Percentiles rank a stretch among this genome's conserved stretches.
Evolutionary conservation across 2,888 invertebrate genomes (phyloP).

Genomic region (Erpobdella octoculata): DNA sequence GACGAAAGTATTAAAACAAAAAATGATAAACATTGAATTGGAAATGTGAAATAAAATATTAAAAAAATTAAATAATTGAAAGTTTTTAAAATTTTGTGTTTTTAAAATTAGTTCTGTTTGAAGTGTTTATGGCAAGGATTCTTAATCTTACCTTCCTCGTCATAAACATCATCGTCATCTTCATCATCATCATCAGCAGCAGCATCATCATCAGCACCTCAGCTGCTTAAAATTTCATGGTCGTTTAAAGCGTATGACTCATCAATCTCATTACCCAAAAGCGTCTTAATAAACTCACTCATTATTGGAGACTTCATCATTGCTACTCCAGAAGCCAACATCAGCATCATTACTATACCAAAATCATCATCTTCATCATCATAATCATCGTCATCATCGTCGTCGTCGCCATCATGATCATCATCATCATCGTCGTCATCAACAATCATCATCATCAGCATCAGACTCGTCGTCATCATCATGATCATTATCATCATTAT

Average conservation of each 20-base stretch:
- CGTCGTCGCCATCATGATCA: neutral
- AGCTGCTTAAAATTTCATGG: neutral
- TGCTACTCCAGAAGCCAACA: neutral
- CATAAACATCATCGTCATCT: neutral
- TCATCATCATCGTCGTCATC: neutral
- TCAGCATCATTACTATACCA: neutral
- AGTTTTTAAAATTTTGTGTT: too few relatives aligned
- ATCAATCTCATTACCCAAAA: neutral
- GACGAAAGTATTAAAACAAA: neutral
- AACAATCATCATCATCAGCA: conserved; percentile 7
- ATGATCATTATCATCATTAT: conserved; percentile 8
- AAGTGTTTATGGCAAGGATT: neutral
- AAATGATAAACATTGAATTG: neutral
- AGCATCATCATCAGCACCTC: neutral
- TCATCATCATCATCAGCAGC: neutral
- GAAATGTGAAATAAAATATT: neutral
- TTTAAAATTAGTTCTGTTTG: too few relatives aligned
- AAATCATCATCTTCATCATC: too few relatives aligned
- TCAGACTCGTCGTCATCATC: neutral
- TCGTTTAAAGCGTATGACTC: neutral
- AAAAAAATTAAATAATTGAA: neutral
- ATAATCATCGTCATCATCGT: neutral
- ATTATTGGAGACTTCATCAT: neutral
- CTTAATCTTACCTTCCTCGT: neutral
- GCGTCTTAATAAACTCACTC: too few relatives aligned